Evolutionary conservation across 2,888 invertebrate genomes (phyloP), one percentile per base, ranked within the genome.

Genomic region (Adelognathus sp.): DNA sequence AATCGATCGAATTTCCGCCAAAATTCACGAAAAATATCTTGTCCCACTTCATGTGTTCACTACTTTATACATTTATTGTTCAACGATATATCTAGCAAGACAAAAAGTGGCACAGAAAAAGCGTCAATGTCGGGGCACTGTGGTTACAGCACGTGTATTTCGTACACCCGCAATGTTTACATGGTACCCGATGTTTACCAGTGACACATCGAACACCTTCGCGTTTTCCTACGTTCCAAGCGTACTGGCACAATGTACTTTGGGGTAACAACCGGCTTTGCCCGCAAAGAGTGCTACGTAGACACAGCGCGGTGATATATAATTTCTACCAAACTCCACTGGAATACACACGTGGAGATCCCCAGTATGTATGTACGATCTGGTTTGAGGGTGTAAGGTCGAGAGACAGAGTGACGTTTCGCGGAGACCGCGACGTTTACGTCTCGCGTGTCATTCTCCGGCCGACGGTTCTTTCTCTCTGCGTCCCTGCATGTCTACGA

Each of bases 361-460:
- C n/a, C n/a, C 31, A 18, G 11, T 33, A 50, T 50, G 29, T 70
- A 11, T 21, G 16, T 58, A 46, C 44, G 29, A 64, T 64, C 46
- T 5, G 31, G 27, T 39, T 36, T 44, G 63, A 7, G 6, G 14
- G 36, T 11, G 36, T 6, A 18, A 52, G 71, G 71, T 50, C 63
- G 75, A 33, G 67, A 50, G 63, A 67, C 72, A 72, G 79, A 79
- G 75, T 79, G 79, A 76, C 79, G 67, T 61, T 72, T 76, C 67
- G 75, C 79, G 79, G 76, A 75, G 67, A 56, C 56, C 79, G 67
- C 71, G 79, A 79, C 79, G 72, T 76, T 75, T 72, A 69, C 79
- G 79, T 79, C 75, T 79, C 75, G 75, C 79, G 71, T 79, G 79
- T 79, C 79, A 79, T 79, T 75, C 75, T 41, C 33, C 66, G 63